Percentiles rank a stretch among this genome's conserved stretches.
Evolutionary conservation across 2,113 vertebrate species (phyloP).

Genomic region (Lophochroa leadbeateri): DNA sequence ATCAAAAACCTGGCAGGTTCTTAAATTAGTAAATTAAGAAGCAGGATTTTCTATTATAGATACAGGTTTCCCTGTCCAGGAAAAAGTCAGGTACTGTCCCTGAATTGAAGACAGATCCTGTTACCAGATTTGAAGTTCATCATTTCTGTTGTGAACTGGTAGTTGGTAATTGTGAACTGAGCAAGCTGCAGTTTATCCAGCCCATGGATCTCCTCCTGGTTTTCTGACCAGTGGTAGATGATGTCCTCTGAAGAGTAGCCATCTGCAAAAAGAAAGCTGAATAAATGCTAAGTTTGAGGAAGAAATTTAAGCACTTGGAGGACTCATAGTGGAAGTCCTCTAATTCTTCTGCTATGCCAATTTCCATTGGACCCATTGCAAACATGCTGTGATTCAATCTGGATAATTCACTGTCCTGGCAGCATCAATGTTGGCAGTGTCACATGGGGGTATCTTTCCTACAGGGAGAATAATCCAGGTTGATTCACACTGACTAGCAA

Average conservation of each 20-base stretch:
- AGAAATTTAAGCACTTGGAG: neutral
- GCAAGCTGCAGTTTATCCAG: constrained; percentile 94
- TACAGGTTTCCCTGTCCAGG: neutral
- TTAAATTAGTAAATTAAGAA: neutral
- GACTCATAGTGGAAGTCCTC: neutral
- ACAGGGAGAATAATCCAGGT: neutral
- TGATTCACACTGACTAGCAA: neutral
- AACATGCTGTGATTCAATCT: neutral
- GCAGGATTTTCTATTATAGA: neutral
- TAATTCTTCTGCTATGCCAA: neutral
- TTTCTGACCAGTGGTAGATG: constrained; percentile 95
- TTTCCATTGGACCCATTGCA: neutral
- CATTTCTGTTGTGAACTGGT: constrained; percentile 89
- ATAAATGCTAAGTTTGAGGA: neutral
- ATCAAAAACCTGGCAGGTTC: neutral
- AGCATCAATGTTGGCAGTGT: neutral
- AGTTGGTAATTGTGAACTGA: constrained; percentile 96
- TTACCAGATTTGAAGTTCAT: constrained; percentile 97
- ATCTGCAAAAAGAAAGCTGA: constrained; percentile 76
- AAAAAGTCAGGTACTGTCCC: neutral
- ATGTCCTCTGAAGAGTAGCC: constrained; percentile 98
- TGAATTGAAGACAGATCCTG: neutral
- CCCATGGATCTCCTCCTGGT: constrained; percentile 92
- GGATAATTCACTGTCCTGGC: neutral
- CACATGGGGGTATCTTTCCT: neutral